These are phyloP conservation scores for Drosophila dunni DNA, from an alignment of 1,140 invertebrate species.

Conservation along the genomic window DNA sequence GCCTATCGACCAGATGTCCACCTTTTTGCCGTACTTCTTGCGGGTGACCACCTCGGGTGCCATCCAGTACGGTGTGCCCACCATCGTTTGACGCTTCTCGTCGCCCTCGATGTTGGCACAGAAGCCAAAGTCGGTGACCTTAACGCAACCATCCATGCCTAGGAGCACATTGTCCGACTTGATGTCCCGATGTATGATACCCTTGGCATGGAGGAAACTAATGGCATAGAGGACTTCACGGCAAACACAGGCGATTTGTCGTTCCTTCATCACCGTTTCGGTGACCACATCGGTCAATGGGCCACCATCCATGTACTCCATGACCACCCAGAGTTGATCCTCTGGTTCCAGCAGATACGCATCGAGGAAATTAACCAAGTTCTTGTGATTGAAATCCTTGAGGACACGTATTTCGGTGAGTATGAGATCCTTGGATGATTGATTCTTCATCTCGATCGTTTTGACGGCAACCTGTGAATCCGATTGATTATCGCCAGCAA, in stretches of 20 bases:
- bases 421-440: conserved; percentile 97
- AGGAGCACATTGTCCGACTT: conserved; percentile 98
- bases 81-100: conserved; percentile 98
- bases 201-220: conserved; percentile 95
- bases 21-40: conserved; percentile 94
- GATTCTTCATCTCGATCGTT: conserved; percentile 97
- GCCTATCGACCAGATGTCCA: conserved; percentile 98
- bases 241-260: conserved; percentile 98
- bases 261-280: conserved; percentile 98
- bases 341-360: conserved; percentile 92
- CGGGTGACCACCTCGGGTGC: conserved; percentile 95
- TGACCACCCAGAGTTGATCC: conserved; percentile 96
- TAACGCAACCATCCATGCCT: conserved; percentile 98
- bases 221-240: conserved; percentile 96
- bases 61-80: conserved; percentile 95
- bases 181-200: conserved; percentile 97
- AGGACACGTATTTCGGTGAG: conserved; percentile 97
- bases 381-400: conserved; percentile 97
- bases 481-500: conserved; percentile 92
- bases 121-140: conserved; percentile 99
- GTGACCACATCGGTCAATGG: conserved; percentile 98
- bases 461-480: conserved; percentile 96
- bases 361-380: conserved; percentile 98
- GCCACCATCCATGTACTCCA: conserved; percentile 98
- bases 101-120: conserved; percentile 96